phyloP scores from a whole-genome alignment of 2,888 invertebrate species.

The Chloroclysta siterata region DNA sequence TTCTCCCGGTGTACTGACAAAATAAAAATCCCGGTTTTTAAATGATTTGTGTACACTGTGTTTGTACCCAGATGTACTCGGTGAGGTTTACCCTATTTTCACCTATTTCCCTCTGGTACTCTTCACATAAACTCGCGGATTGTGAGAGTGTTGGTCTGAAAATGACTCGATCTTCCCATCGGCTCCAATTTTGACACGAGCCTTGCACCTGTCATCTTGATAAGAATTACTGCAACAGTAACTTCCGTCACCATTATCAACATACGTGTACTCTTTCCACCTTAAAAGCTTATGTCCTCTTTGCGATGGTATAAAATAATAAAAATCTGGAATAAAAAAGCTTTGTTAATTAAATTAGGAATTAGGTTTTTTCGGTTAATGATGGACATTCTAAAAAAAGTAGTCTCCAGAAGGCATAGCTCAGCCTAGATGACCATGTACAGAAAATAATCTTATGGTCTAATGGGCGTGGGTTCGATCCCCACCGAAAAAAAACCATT shows the following conservation, averaged over 20 bases:
- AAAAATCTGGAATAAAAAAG: conserved; percentile 13
- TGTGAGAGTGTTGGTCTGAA: neutral
- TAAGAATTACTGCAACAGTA: conserved; percentile 7
- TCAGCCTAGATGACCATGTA: too few species aligned
- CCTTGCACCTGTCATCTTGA: neutral
- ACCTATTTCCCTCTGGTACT: neutral
- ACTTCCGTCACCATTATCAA: neutral
- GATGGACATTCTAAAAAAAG: too few species aligned
- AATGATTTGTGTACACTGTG: too few species aligned
- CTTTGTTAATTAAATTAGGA: neutral
- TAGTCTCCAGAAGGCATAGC: too few species aligned
- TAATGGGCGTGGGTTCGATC: too few species aligned
- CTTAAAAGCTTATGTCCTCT: conserved; percentile 13
- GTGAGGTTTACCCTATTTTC: neutral
- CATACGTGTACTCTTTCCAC: conserved; percentile 19
- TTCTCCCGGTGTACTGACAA: too few species aligned
- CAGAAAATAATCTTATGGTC: too few species aligned
- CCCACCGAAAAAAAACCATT: too few species aligned
- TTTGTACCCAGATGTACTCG: too few species aligned
- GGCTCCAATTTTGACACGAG: neutral
- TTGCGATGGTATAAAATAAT: conserved; percentile 17
- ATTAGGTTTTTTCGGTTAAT: neutral
- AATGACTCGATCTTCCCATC: neutral
- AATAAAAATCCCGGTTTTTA: too few species aligned
- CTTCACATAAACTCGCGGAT: neutral